A percentile compares a stretch with the other conserved stretches of the same genome.
Conservation (phyloP, 2,888 invertebrate species). For the Halictus quadricinctus region DNA sequence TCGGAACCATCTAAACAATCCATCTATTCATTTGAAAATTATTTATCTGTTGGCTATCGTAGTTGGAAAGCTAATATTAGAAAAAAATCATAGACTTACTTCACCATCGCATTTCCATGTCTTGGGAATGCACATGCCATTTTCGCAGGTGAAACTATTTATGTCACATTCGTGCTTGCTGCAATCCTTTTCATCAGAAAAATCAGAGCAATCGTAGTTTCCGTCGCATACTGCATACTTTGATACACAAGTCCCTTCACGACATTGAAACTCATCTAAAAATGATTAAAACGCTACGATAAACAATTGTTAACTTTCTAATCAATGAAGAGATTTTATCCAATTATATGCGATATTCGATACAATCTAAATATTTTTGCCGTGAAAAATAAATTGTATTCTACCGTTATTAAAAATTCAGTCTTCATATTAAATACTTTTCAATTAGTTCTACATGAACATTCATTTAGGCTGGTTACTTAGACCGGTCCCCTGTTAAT, state of each 20-base stretch:
- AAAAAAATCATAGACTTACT: slow-evolving; percentile 34
- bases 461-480: not conserved
- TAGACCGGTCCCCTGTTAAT: not conserved
- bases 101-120: slow-evolving; percentile 82
- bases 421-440: not conserved
- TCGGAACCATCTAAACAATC: slow-evolving; percentile 80
- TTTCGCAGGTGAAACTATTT: slow-evolving; percentile 76
- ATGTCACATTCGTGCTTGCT: slow-evolving; percentile 65
- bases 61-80: not conserved
- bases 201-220: slow-evolving; percentile 89
- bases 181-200: slow-evolving; percentile 88
- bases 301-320: not conserved
- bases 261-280: slow-evolving; percentile 85
- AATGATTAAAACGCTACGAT: not conserved
- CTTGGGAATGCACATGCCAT: slow-evolving; percentile 80
- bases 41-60: not conserved
- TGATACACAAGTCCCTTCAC: slow-evolving; percentile 88
- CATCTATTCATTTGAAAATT: slow-evolving; percentile 20
- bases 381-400: not conserved
- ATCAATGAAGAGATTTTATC: not conserved
- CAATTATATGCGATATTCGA: not conserved
- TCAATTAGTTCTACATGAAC: not conserved
- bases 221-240: slow-evolving; percentile 88
- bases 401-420: not conserved
- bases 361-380: not conserved